A percentile compares a stretch with the other conserved stretches of the same genome.
These are phyloP conservation scores for Prochilodus magdalenae DNA, from an alignment of 2,113 vertebrate genomes.

Conservation along the genomic window DNA sequence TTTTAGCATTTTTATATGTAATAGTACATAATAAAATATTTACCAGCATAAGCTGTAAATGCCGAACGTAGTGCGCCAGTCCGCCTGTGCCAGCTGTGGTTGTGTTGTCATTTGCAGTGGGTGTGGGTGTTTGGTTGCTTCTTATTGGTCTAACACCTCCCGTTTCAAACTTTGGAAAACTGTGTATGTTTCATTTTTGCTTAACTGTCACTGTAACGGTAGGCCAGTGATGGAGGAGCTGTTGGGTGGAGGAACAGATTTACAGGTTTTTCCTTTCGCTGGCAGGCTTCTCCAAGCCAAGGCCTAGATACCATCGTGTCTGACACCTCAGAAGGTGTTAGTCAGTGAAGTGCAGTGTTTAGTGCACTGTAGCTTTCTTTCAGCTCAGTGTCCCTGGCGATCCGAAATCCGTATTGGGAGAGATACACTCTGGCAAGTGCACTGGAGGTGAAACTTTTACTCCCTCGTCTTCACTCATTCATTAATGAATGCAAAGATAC, in stretches of 20 bases:
- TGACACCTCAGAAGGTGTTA: slow-evolving; percentile 45
- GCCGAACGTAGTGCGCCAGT: too few relatives aligned
- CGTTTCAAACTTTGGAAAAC: too few relatives aligned
- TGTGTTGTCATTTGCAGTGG: too few relatives aligned
- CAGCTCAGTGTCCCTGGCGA: neutral
- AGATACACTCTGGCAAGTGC: neutral
- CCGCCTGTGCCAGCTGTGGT: too few relatives aligned
- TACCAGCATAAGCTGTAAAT: too few relatives aligned
- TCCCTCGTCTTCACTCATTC: neutral
- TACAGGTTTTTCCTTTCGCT: neutral
- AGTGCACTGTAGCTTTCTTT: neutral
- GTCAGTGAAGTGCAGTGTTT: neutral
- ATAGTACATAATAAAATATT: too few relatives aligned
- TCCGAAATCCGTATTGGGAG: neutral
- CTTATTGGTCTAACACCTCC: too few relatives aligned
- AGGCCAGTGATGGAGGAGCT: neutral
- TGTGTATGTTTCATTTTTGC: neutral
- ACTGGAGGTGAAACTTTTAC: neutral
- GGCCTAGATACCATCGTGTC: slow-evolving; percentile 12
- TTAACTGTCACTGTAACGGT: neutral
- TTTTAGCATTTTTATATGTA: too few relatives aligned
- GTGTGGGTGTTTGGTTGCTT: too few relatives aligned
- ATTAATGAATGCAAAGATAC: neutral
- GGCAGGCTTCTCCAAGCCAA: slow-evolving; percentile 13
- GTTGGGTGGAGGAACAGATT: neutral